Evolutionary conservation across 2,888 invertebrate species (phyloP).

Genomic region (Lumbricus terrestris): DNA sequence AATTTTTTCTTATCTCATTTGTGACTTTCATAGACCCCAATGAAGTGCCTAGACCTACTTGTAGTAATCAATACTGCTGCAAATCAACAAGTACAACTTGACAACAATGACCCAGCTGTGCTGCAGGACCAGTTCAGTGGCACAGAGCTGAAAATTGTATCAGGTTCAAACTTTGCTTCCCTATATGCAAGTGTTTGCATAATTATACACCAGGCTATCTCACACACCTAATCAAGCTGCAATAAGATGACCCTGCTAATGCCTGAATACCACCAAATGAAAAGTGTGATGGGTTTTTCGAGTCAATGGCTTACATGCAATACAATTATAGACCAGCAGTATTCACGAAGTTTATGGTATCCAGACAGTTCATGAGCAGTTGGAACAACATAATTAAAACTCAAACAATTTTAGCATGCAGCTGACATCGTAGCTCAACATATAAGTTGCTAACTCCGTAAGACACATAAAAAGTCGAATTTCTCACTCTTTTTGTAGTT

Average conservation of each 20-base stretch:
- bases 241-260: neutral
- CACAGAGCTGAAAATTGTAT: neutral
- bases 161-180: neutral
- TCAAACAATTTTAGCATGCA: too few species aligned
- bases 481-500: conserved; percentile 66
- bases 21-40: too few species aligned
- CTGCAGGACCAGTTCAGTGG: neutral
- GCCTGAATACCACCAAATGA: neutral
- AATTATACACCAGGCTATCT: neutral
- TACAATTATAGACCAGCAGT: too few species aligned
- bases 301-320: neutral
- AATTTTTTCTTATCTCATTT: too few species aligned
- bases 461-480: neutral
- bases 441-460: neutral
- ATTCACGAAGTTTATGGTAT: neutral
- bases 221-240: neutral
- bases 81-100: neutral
- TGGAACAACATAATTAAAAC: too few species aligned
- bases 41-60: too few species aligned
- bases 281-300: too few species aligned
- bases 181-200: neutral
- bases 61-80: neutral
- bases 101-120: too few species aligned
- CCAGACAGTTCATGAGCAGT: neutral
- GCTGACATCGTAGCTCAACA: too few species aligned